phyloP scores from a whole-genome alignment of 92 coral and sea anemone genomes.

The Diadumene lineata region DNA sequence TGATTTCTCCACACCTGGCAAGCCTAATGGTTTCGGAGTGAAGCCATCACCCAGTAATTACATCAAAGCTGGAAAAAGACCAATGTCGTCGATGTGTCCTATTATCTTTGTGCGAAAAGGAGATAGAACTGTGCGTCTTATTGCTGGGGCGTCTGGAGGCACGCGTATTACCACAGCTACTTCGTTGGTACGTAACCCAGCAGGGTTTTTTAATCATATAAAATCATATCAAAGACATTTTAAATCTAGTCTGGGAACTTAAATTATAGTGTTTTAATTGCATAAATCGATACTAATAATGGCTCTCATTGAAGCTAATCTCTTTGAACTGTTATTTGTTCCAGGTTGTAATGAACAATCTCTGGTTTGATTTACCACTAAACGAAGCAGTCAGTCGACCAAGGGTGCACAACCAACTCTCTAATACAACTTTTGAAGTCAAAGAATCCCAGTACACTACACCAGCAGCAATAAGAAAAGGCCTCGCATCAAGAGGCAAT shows the following conservation, averaged over 20 bases:
- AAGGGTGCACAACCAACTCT: slow-evolving; percentile 68
- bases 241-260: too few relatives aligned
- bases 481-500: slow-evolving; percentile 54
- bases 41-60: slow-evolving; percentile 85
- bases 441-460: slow-evolving; percentile 31
- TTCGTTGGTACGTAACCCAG: slow-evolving; percentile 64
- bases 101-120: slow-evolving; percentile 58
- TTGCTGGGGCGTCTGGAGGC: slow-evolving; percentile 98
- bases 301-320: not conserved
- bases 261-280: not conserved
- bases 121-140: slow-evolving; percentile 65
- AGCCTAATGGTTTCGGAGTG: slow-evolving; percentile 66
- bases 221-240: too few relatives aligned
- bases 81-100: slow-evolving; percentile 93
- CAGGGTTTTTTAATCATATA: not conserved
- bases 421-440: slow-evolving; percentile 50
- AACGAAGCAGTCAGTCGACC: slow-evolving; percentile 50
- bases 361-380: slow-evolving; percentile 67
- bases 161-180: slow-evolving; percentile 88
- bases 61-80: slow-evolving; percentile 87
- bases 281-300: not conserved
- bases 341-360: slow-evolving; percentile 60
- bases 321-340: not conserved
- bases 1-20: slow-evolving; percentile 93
- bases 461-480: slow-evolving; percentile 44